Conservation (phyloP, 2,888 invertebrate genomes). For the Diabrotica balteata region DNA sequence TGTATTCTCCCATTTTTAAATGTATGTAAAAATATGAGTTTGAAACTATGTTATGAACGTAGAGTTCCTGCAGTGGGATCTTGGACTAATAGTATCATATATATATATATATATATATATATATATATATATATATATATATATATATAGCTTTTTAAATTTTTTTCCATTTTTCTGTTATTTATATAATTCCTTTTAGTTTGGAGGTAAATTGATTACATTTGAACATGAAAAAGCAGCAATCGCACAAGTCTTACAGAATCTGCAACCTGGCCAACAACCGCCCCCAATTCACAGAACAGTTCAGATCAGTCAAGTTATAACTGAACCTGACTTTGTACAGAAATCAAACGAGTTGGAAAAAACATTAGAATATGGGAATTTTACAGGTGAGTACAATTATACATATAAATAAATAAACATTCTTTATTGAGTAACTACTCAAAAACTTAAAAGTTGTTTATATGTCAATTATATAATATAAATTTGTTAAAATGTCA, state of each 20-base stretch:
- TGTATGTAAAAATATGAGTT: too few species aligned
- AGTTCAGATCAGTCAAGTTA: conserved; percentile 74
- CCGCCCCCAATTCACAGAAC: conserved; percentile 50
- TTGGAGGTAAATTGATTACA: conserved; percentile 89
- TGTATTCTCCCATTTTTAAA: too few species aligned
- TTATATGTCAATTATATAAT: too few species aligned
- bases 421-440: too few species aligned
- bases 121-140: too few species aligned
- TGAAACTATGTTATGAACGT: too few species aligned
- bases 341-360: conserved; percentile 80
- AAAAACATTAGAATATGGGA: conserved; percentile 71
- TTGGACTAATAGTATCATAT: too few species aligned
- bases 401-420: neutral
- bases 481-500: too few species aligned
- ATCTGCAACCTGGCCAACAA: conserved; percentile 55
- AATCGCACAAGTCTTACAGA: conserved; percentile 57
- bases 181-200: conserved; percentile 66
- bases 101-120: too few species aligned
- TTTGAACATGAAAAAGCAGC: conserved; percentile 69
- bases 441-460: too few species aligned
- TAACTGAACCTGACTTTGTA: conserved; percentile 84
- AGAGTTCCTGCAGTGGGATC: too few species aligned
- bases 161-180: neutral
- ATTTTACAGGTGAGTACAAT: conserved; percentile 58
- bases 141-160: too few species aligned